These are phyloP conservation scores for Synanthedon myopaeformis DNA, from an alignment of 2,888 invertebrate species.

Conservation along the genomic window DNA sequence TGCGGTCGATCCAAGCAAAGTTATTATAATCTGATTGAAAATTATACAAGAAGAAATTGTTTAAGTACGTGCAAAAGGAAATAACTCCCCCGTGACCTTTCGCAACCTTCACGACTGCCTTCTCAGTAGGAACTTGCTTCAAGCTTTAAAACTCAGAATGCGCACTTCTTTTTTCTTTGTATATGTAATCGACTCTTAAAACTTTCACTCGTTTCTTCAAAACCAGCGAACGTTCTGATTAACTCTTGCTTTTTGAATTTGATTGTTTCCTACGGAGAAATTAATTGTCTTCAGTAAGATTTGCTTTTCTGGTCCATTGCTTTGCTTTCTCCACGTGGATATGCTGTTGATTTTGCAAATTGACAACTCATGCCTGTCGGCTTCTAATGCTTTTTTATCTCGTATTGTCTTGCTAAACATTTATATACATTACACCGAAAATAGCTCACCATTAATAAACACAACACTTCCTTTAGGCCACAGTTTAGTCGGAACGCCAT, in stretches of 20 bases:
- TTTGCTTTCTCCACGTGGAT: slow-evolving; percentile 22
- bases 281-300: slow-evolving; percentile 18
- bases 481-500: slow-evolving; percentile 21
- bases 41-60: slow-evolving; percentile 1
- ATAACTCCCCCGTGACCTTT: slow-evolving; percentile 16
- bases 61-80: slow-evolving; percentile 9
- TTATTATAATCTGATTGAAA: not conserved
- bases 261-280: slow-evolving; percentile 25
- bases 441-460: slow-evolving; percentile 24
- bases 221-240: slow-evolving; percentile 36
- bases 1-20: too few relatives aligned
- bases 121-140: slow-evolving; percentile 17
- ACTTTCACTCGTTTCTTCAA: slow-evolving; percentile 50
- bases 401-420: not conserved
- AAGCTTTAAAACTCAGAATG: slow-evolving; percentile 2
- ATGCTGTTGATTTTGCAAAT: slow-evolving; percentile 11
- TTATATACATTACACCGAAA: not conserved
- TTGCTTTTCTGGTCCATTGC: slow-evolving; percentile 12
- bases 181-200: slow-evolving; percentile 21
- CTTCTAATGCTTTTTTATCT: not conserved
- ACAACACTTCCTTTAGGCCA: slow-evolving; percentile 20
- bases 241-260: slow-evolving; percentile 33
- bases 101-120: slow-evolving; percentile 30
- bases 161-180: slow-evolving; percentile 21
- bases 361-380: not conserved